Evolutionary conservation across 2,888 invertebrate genomes (phyloP).

Genomic region (Drosophila multiciliata): DNA sequence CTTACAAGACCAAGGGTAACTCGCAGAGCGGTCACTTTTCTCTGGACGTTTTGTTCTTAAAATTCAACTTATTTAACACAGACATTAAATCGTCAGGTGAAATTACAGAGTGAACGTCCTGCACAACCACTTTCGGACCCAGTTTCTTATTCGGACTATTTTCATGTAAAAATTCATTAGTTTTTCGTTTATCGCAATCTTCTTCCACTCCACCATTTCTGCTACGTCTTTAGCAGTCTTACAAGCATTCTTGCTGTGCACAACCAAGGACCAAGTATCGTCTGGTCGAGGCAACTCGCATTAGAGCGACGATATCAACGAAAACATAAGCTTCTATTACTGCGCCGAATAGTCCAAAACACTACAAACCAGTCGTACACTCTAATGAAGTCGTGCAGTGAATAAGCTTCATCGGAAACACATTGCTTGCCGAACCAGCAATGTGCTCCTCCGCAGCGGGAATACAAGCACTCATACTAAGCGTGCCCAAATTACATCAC

Average conservation of each 20-base stretch:
- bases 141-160: no score
- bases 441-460: no score
- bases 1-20: neutral
- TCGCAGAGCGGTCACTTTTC: neutral
- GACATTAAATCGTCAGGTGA: slow-evolving; percentile 18
- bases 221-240: no score
- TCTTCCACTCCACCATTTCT: no score
- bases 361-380: neutral
- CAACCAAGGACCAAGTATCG: slow-evolving; percentile 7
- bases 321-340: neutral
- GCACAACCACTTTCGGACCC: neutral
- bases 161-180: no score
- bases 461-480: no score
- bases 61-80: slow-evolving; percentile 5
- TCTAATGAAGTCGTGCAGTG: neutral
- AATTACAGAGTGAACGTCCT: slow-evolving; percentile 5
- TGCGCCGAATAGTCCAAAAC: neutral
- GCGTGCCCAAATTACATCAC: no score
- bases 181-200: no score
- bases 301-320: neutral
- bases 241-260: slow-evolving; percentile 7
- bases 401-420: neutral
- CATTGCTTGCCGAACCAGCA: no score
- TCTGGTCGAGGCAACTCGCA: slow-evolving; percentile 1
- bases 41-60: slow-evolving; percentile 15